Conservation (phyloP, 2,113 vertebrate genomes). For the Gallinago media region DNA sequence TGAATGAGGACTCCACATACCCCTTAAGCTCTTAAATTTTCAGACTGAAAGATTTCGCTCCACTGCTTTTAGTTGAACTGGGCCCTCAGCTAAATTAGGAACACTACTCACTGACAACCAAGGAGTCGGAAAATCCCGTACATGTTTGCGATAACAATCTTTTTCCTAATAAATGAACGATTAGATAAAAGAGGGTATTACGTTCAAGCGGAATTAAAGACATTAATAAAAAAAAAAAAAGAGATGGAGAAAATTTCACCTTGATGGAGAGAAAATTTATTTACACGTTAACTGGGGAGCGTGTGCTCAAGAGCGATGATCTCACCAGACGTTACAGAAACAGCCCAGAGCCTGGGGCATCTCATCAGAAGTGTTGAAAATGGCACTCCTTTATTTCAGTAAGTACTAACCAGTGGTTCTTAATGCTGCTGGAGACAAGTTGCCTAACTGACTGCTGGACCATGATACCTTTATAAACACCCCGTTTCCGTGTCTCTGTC, state of each 20-base stretch:
- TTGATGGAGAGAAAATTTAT: not conserved
- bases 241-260: not conserved
- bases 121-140: not conserved
- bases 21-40: constrained; percentile 17
- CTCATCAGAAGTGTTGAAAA: not conserved
- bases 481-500: not conserved
- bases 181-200: not conserved
- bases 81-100: not conserved
- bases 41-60: not conserved
- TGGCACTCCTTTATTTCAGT: not conserved
- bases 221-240: constrained; percentile 3
- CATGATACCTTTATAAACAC: not conserved
- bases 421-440: not conserved
- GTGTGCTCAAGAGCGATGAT: not conserved
- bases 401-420: not conserved
- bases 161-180: constrained; percentile 11
- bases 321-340: not conserved
- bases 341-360: not conserved
- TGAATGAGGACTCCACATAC: not conserved
- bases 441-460: not conserved
- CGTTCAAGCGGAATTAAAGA: not conserved
- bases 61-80: not conserved
- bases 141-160: not conserved
- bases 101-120: not conserved
- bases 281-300: not conserved